Evolutionary conservation across 2,797 vertebrate species (phyloP).

Genomic region (Gadopsis bispinosus): DNA sequence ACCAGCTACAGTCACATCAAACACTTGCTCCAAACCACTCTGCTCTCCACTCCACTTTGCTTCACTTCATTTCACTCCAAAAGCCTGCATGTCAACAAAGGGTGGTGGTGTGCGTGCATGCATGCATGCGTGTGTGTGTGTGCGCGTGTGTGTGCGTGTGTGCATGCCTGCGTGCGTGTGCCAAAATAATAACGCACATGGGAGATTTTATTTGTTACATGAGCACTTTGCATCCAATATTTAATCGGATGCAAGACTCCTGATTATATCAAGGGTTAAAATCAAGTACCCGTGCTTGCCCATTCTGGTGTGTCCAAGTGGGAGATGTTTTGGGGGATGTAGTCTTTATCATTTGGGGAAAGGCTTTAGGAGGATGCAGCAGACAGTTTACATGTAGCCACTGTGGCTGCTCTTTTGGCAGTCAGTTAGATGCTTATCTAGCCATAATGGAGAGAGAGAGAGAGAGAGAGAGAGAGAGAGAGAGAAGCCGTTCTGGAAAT

Average conservation of each 20-base stretch:
- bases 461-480: slow-evolving; percentile 14
- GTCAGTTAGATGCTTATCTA: slow-evolving; percentile 68
- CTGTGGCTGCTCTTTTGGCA: slow-evolving; percentile 55
- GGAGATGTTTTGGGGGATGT: slow-evolving; percentile 15
- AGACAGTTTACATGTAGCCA: slow-evolving; percentile 39
- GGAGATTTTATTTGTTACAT: slow-evolving; percentile 66
- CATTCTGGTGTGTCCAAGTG: slow-evolving; percentile 3
- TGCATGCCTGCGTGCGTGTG: too few relatives aligned
- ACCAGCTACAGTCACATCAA: slow-evolving; percentile 42
- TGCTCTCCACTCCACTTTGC: slow-evolving; percentile 51
- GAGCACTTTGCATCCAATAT: slow-evolving; percentile 77
- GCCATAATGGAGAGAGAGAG: slow-evolving; percentile 60
- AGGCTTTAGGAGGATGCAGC: slow-evolving; percentile 26
- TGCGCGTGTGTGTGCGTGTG: too few relatives aligned
- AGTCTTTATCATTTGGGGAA: background rate
- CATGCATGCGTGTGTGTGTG: too few relatives aligned
- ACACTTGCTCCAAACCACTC: slow-evolving; percentile 50
- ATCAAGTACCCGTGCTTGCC: slow-evolving; percentile 45
- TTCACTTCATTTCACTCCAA: slow-evolving; percentile 65
- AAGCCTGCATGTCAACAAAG: slow-evolving; percentile 58
- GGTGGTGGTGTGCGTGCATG: background rate
- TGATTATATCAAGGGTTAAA: slow-evolving; percentile 64
- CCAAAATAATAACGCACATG: slow-evolving; percentile 63
- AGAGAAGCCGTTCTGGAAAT: slow-evolving; percentile 74
- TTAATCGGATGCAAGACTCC: slow-evolving; percentile 66